Conservation (phyloP, 2,113 vertebrate genomes). For the Bettongia penicillata region DNA sequence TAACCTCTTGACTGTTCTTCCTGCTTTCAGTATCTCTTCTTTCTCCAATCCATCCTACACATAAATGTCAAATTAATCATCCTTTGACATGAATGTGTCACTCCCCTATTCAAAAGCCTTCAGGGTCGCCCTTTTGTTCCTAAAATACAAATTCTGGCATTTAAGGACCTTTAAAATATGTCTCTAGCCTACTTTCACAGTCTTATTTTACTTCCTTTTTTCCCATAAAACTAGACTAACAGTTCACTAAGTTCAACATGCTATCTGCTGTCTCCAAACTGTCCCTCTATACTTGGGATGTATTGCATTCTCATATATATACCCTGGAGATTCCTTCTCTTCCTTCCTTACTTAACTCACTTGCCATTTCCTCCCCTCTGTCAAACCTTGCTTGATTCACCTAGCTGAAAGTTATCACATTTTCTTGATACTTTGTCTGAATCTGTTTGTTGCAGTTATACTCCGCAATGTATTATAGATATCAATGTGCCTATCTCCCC, state of each 20-base stretch:
- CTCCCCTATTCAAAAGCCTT: not conserved
- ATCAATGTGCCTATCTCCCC: not conserved
- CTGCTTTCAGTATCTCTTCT: not conserved
- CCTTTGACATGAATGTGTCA: not conserved
- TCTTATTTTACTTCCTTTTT: not conserved
- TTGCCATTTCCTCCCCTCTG: not conserved
- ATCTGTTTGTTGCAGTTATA: not conserved
- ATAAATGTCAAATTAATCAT: conserved; percentile 5
- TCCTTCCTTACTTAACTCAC: not conserved
- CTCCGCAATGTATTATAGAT: not conserved
- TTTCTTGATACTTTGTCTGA: not conserved
- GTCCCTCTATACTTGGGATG: not conserved
- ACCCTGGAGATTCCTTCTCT: not conserved
- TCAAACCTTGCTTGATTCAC: not conserved
- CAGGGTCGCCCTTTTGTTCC: not conserved
- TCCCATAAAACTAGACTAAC: not conserved
- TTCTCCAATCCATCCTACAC: not conserved
- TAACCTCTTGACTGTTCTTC: not conserved
- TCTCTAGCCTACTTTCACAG: not conserved
- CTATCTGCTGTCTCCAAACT: not conserved
- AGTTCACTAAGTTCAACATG: not conserved
- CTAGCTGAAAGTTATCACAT: not conserved
- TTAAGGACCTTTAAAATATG: not conserved
- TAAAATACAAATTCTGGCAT: not conserved
- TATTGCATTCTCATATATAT: not conserved